phyloP scores from a whole-genome alignment of 1,140 invertebrate species.

The Lordiphosa stackelbergi region DNA sequence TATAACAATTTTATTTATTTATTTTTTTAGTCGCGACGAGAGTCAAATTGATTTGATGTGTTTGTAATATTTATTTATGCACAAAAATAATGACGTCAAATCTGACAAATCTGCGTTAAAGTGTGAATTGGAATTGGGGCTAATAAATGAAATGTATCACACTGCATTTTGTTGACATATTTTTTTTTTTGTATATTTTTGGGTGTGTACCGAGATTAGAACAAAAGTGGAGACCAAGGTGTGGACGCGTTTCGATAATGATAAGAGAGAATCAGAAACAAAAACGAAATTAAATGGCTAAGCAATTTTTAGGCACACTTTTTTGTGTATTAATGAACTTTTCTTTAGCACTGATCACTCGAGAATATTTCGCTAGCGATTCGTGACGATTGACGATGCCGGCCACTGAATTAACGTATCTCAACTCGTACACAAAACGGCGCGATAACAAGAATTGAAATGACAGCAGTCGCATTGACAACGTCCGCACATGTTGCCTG shows the following conservation, averaged over 20 bases:
- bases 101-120: slow-evolving; percentile 24
- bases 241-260: slow-evolving; percentile 36
- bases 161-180: slow-evolving; percentile 6
- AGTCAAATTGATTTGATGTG: slow-evolving; percentile 46
- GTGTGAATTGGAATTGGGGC: not conserved
- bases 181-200: slow-evolving; percentile 18
- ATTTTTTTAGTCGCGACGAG: slow-evolving; percentile 17
- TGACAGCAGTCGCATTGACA: slow-evolving; percentile 44
- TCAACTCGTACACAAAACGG: not conserved
- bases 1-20: slow-evolving; percentile 25
- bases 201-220: slow-evolving; percentile 35
- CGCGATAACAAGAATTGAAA: slow-evolving; percentile 30
- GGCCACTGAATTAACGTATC: no score
- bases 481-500: slow-evolving; percentile 76
- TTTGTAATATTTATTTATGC: slow-evolving; percentile 59
- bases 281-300: slow-evolving; percentile 1
- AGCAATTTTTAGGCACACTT: slow-evolving; percentile 5
- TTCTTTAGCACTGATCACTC: no score
- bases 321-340: not conserved
- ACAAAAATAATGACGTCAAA: slow-evolving; percentile 67
- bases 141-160: slow-evolving; percentile 8
- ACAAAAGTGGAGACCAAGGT: slow-evolving; percentile 23
- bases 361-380: no score
- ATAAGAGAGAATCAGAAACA: slow-evolving; percentile 29
- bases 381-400: no score